A percentile compares a stretch with the other conserved stretches of the same genome.
These are phyloP conservation scores for Chelonia mydas DNA, from an alignment of 2,797 vertebrate genomes.

Conservation along the genomic window DNA sequence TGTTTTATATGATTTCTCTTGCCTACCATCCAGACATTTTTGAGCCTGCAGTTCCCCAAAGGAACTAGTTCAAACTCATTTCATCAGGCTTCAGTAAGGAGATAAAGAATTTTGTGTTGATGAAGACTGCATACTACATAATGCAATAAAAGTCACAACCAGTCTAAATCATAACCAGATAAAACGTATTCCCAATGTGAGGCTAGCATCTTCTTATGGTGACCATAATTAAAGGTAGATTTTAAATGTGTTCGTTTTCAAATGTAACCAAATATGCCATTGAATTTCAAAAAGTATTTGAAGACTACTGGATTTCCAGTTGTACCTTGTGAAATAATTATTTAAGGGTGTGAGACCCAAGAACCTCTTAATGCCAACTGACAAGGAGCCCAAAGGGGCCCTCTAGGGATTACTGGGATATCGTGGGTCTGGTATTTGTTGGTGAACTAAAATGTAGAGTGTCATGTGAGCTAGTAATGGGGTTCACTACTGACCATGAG, in stretches of 20 bases:
- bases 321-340: neutral
- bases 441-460: too few relatives aligned
- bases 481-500: too few relatives aligned
- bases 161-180: neutral
- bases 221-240: neutral
- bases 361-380: too few relatives aligned
- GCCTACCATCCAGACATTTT: constrained; percentile 49
- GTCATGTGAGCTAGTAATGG: too few relatives aligned
- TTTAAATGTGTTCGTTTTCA: constrained; percentile 29
- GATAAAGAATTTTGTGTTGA: constrained; percentile 20
- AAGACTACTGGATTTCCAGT: neutral
- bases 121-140: constrained; percentile 41
- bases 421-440: too few relatives aligned
- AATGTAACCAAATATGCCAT: neutral
- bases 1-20: constrained; percentile 47
- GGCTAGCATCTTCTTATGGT: constrained; percentile 25
- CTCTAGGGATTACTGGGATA: too few relatives aligned
- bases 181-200: constrained; percentile 47
- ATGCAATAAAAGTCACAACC: constrained; percentile 34
- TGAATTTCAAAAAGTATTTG: constrained; percentile 30
- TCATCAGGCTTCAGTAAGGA: constrained; percentile 51
- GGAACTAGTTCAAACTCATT: constrained; percentile 53
- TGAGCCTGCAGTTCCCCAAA: constrained; percentile 40
- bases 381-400: too few relatives aligned
- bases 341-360: neutral